phyloP scores from a whole-genome alignment of 2,888 invertebrate species.

The Glyphotaelius pellucidus region DNA sequence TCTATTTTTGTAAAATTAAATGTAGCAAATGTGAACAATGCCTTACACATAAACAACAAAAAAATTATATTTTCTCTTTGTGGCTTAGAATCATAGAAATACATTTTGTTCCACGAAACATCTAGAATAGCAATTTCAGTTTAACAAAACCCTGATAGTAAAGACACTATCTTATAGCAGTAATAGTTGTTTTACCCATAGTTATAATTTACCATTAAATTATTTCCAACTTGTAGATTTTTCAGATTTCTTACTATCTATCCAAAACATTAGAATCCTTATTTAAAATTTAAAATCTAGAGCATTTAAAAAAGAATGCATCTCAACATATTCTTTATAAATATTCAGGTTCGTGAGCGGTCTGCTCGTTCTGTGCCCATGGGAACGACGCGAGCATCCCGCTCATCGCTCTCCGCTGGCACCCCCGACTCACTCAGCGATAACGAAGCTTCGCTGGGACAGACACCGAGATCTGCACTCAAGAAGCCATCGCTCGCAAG shows the following conservation, averaged over 20 bases:
- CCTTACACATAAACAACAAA: neutral
- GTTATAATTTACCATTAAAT: neutral
- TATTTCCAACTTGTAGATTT: neutral
- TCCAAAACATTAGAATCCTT: neutral
- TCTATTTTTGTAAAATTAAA: neutral
- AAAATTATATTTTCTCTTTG: neutral
- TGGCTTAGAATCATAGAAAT: neutral
- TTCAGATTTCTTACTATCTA: neutral
- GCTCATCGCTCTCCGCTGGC: slow-evolving; percentile 89
- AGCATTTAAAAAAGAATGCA: neutral
- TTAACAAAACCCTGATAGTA: neutral
- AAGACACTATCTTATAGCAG: neutral
- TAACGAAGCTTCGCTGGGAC: slow-evolving; percentile 88
- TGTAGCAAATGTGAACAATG: too few species aligned
- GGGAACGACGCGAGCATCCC: slow-evolving; percentile 83
- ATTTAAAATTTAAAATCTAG: neutral
- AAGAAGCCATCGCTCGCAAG: slow-evolving; percentile 82
- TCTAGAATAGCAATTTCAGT: neutral
- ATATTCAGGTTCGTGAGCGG: slow-evolving; percentile 90
- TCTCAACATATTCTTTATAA: neutral
- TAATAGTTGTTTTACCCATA: neutral
- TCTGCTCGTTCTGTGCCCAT: slow-evolving; percentile 95
- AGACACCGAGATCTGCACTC: slow-evolving; percentile 80
- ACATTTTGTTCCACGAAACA: neutral
- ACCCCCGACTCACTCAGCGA: slow-evolving; percentile 94